Conservation (phyloP, 2,888 invertebrate genomes). For the Parasteatoda lunata region DNA sequence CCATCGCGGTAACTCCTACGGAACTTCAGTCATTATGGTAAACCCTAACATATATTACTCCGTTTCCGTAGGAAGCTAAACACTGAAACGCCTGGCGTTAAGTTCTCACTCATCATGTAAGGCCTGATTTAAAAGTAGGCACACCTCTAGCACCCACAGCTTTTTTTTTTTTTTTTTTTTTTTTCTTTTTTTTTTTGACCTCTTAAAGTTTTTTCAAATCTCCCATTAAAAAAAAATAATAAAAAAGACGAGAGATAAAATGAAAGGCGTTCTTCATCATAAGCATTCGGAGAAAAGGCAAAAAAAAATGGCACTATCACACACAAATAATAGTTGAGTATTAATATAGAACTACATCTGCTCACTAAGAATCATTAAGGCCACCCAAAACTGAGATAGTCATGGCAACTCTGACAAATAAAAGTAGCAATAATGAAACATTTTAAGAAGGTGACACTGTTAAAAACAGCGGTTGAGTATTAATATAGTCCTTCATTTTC, state of each 20-base stretch:
- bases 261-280: conserved; percentile 39
- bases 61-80: conserved; percentile 27
- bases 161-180: conserved; percentile 16
- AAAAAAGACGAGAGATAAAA: conserved; percentile 13
- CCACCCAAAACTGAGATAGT: too few species aligned
- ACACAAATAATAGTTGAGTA: conserved; percentile 35
- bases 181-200: conserved; percentile 22
- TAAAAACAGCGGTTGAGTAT: too few species aligned
- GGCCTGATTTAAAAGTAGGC: conserved; percentile 29
- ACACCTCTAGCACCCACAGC: conserved; percentile 51
- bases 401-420: conserved; percentile 23
- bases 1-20: too few species aligned
- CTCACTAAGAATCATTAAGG: too few species aligned
- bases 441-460: too few species aligned
- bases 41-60: conserved; percentile 14
- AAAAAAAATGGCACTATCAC: conserved; percentile 44
- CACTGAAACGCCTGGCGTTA: conserved; percentile 7
- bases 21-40: neutral
- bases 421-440: conserved; percentile 28
- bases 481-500: too few species aligned
- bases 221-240: neutral
- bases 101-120: conserved; percentile 25
- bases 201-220: conserved; percentile 30
- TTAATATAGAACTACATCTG: conserved; percentile 22
- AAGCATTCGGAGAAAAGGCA: conserved; percentile 17